Evolutionary conservation across 2,113 vertebrate species (phyloP).

Genomic region (Centropus unirufus): DNA sequence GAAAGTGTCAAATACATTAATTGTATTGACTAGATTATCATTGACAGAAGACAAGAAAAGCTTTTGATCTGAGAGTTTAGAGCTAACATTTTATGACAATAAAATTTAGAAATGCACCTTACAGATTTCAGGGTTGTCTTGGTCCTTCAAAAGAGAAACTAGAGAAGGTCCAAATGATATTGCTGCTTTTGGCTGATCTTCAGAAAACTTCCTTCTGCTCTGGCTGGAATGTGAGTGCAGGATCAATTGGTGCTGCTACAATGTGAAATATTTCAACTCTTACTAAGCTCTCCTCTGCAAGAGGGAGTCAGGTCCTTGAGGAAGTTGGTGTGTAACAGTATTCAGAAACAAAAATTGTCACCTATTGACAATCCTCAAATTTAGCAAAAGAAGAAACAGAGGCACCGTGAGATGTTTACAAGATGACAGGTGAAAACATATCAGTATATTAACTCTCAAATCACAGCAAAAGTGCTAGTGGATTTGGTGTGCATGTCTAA

Average conservation of each 20-base stretch:
- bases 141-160: not conserved
- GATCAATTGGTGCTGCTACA: not conserved
- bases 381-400: not conserved
- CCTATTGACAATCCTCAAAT: not conserved
- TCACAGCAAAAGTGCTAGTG: not conserved
- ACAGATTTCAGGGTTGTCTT: not conserved
- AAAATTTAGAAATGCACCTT: not conserved
- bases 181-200: not conserved
- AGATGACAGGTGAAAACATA: not conserved
- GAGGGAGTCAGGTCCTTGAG: not conserved
- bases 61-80: not conserved
- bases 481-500: not conserved
- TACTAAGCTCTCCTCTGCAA: not conserved
- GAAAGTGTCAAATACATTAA: not conserved
- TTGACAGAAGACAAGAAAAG: not conserved
- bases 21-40: not conserved
- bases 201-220: not conserved
- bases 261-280: not conserved
- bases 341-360: not conserved
- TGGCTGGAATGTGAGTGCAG: not conserved
- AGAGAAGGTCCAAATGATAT: not conserved
- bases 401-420: not conserved
- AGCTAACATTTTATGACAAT: not conserved
- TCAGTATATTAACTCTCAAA: not conserved
- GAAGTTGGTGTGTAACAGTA: not conserved